Evolutionary conservation across 2,797 vertebrate species (phyloP), one percentile per base, ranked within the genome.

Genomic region (Pachyuromys duprasi): DNA sequence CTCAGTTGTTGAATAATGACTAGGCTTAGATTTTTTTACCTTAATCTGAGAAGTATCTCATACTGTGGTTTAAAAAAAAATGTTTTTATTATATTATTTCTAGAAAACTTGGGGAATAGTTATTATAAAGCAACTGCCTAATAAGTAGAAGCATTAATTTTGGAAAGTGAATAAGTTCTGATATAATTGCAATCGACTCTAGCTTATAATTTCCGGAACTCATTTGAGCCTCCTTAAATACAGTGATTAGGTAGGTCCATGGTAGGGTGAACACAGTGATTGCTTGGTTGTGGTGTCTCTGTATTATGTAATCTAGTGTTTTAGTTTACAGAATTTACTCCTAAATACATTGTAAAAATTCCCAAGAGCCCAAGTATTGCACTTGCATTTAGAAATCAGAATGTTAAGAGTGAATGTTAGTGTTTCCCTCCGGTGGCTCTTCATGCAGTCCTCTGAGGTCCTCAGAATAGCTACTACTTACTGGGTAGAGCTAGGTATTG

Each of bases 1-100:
- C 49, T 78, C 60, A 93, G 22, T 94, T 91, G 20, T 88, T 82
- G 69, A 92, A 86, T n/a, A 96, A 39, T 89, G 87, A 72, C 82
- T 49, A 49, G 49, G 49, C 49, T 49, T 49, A 91, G 45, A 63
- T 84, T 78, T 97, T 94, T 78, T 82, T 78, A 78, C 60, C 82
- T 91, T 96, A 80, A 83, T 96, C 89, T 97, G 82, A 86, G 92
- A 94, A 94, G 76, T 84, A 95, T 92, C 94, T 92, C 14, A 87
- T 57, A 49, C n/a, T 49, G 57, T 93, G 28, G 42, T 89, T 92
- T 94, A 60, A 65, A n/a, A 65, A n/a, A 84, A 96, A 90, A 86
- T 33, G 45, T 88, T 22, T 76, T 89, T 93, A 60, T 79, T 28
- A 74, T 83, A 89, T 90, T 95, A 91, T 86, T 93, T 92, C 60